Evolutionary conservation across 2,113 vertebrate species (phyloP).

Genomic region (Cryptotis parvus): DNA sequence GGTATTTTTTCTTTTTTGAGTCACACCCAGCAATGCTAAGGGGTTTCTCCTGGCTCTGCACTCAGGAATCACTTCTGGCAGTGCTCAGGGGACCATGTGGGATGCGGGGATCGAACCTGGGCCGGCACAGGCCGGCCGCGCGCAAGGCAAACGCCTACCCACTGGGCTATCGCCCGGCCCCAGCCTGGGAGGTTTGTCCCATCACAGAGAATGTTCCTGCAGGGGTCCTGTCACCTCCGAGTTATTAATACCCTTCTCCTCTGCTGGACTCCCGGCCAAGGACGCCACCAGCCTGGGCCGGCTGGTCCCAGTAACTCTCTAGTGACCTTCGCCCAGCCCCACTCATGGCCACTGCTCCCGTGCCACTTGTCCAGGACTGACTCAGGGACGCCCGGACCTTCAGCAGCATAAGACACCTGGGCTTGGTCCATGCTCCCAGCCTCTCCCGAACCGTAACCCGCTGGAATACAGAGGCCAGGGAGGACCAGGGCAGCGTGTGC

Average conservation of each 20-base stretch:
- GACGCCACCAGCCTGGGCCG: neutral
- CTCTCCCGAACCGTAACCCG: neutral
- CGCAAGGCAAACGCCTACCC: too few species aligned
- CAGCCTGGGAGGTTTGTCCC: too few species aligned
- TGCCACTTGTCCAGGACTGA: neutral
- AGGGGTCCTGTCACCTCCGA: neutral
- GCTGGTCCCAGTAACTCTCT: neutral
- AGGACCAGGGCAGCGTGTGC: neutral
- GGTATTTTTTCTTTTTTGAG: too few species aligned
- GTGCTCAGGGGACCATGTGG: too few species aligned
- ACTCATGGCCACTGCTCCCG: neutral
- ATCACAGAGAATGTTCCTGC: slow-evolving; percentile 13
- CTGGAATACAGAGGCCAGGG: neutral
- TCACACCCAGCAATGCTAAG: too few species aligned
- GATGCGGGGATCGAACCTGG: too few species aligned
- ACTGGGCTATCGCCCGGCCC: too few species aligned
- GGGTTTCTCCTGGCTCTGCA: too few species aligned
- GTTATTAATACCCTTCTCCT: slow-evolving; percentile 69
- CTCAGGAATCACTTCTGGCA: too few species aligned
- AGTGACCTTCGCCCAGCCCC: slow-evolving; percentile 13
- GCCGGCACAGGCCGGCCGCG: too few species aligned
- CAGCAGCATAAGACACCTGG: neutral
- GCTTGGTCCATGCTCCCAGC: neutral
- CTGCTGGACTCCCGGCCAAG: slow-evolving; percentile 26
- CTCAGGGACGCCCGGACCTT: neutral